Conservation (phyloP, 2,888 invertebrate species). For the Spisula subtruncata region DNA sequence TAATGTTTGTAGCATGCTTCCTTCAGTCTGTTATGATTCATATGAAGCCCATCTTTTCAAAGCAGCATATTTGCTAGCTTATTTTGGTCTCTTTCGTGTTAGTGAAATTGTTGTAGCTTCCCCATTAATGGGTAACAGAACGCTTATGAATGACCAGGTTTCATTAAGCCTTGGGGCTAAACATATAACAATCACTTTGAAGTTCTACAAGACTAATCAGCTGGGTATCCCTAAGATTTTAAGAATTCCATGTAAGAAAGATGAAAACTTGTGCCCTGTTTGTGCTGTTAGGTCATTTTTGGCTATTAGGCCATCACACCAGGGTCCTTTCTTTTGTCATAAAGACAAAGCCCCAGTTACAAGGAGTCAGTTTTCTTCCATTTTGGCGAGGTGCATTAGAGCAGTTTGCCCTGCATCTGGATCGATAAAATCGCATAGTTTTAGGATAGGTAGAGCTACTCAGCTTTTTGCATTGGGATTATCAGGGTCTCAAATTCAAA, state of each 20-base stretch:
- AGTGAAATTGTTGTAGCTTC: slow-evolving; percentile 18
- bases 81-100: slow-evolving; percentile 28
- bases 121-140: not conserved
- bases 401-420: too few relatives aligned
- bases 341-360: too few relatives aligned
- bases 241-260: not conserved
- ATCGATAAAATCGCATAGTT: too few relatives aligned
- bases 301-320: not conserved
- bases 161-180: not conserved
- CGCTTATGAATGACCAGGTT: not conserved
- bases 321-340: too few relatives aligned
- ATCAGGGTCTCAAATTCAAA: too few relatives aligned
- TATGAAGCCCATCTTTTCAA: slow-evolving; percentile 20
- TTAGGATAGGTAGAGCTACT: too few relatives aligned
- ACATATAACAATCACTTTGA: too few relatives aligned
- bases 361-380: too few relatives aligned
- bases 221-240: not conserved
- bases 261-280: not conserved
- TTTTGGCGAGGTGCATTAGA: too few relatives aligned
- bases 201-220: not conserved
- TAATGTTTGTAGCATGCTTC: not conserved
- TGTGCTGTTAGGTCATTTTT: not conserved
- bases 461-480: too few relatives aligned
- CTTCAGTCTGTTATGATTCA: not conserved
- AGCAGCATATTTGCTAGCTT: not conserved